These are phyloP conservation scores for Coelinius sp. DNA, from an alignment of 2,888 invertebrate genomes.

Conservation along the genomic window DNA sequence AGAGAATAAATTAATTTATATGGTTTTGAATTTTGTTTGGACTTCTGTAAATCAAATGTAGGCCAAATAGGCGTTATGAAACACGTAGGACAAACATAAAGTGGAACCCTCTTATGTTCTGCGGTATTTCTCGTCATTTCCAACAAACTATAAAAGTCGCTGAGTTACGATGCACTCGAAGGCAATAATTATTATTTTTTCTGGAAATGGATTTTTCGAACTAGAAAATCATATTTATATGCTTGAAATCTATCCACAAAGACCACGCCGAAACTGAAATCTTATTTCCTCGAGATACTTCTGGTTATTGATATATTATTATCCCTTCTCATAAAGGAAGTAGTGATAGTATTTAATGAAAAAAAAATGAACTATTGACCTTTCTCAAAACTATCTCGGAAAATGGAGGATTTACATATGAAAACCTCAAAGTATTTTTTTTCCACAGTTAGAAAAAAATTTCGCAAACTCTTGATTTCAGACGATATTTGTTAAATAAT, in stretches of 20 bases:
- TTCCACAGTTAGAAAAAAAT: too few relatives aligned
- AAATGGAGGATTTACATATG: too few relatives aligned
- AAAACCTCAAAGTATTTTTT: too few relatives aligned
- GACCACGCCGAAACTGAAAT: not conserved
- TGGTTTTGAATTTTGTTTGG: not conserved
- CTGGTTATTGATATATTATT: not conserved
- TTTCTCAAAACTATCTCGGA: too few relatives aligned
- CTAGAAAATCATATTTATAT: slow-evolving; percentile 25
- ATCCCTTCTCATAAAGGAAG: too few relatives aligned
- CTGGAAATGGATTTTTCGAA: slow-evolving; percentile 24
- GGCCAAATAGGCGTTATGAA: too few relatives aligned
- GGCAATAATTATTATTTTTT: slow-evolving; percentile 41
- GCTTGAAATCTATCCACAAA: not conserved
- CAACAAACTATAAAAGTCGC: slow-evolving; percentile 57
- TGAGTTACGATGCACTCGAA: slow-evolving; percentile 54
- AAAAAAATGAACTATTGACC: too few relatives aligned
- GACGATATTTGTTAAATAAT: too few relatives aligned
- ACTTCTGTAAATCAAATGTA: not conserved
- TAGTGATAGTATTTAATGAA: too few relatives aligned
- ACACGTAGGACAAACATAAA: slow-evolving; percentile 8
- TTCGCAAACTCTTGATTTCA: too few relatives aligned
- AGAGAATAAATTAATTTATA: not conserved
- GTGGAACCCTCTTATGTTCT: slow-evolving; percentile 27
- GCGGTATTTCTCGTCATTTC: slow-evolving; percentile 41
- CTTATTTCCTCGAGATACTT: not conserved